Evolutionary conservation across 2,888 invertebrate genomes (phyloP).

Genomic region (Cheilosia vernalis): DNA sequence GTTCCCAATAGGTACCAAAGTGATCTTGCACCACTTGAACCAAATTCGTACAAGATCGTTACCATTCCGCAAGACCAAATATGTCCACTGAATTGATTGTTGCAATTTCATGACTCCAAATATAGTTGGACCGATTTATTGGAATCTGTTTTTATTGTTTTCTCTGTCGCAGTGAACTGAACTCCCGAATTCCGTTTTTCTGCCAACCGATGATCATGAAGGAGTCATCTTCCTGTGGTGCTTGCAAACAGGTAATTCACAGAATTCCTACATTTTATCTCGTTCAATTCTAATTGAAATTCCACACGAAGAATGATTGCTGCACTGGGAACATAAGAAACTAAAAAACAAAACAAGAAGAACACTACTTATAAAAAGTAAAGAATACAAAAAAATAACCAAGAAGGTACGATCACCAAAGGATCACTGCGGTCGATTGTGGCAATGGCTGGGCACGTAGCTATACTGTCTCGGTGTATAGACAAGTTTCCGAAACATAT

Average conservation of each 20-base stretch:
- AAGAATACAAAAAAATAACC: slow-evolving; percentile 4
- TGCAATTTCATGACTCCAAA: slow-evolving; percentile 66
- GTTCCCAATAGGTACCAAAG: slow-evolving; percentile 38
- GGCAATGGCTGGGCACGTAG: slow-evolving; percentile 62
- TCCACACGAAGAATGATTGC: slow-evolving; percentile 74
- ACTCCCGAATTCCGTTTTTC: slow-evolving; percentile 59
- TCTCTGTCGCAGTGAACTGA: slow-evolving; percentile 7
- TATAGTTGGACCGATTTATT: slow-evolving; percentile 58
- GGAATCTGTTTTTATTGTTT: slow-evolving; percentile 18
- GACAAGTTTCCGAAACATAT: slow-evolving; percentile 73
- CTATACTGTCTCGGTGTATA: slow-evolving; percentile 42
- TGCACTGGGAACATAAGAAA: slow-evolving; percentile 45
- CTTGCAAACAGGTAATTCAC: slow-evolving; percentile 67
- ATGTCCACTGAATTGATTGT: slow-evolving; percentile 53
- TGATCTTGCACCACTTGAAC: slow-evolving; percentile 57
- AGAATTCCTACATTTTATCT: slow-evolving; percentile 71
- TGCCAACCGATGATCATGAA: background rate
- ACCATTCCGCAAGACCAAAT: slow-evolving; percentile 58
- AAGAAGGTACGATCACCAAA: slow-evolving; percentile 30
- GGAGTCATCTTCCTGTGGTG: slow-evolving; percentile 30
- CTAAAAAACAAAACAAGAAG: slow-evolving; percentile 10
- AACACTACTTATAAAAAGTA: slow-evolving; percentile 12
- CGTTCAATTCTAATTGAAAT: slow-evolving; percentile 75
- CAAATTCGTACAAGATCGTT: slow-evolving; percentile 65
- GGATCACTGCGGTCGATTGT: slow-evolving; percentile 54